A percentile compares a stretch with the other conserved stretches of the same genome.
Conservation (phyloP, 2,888 invertebrate genomes). For the Meloe dianella region DNA sequence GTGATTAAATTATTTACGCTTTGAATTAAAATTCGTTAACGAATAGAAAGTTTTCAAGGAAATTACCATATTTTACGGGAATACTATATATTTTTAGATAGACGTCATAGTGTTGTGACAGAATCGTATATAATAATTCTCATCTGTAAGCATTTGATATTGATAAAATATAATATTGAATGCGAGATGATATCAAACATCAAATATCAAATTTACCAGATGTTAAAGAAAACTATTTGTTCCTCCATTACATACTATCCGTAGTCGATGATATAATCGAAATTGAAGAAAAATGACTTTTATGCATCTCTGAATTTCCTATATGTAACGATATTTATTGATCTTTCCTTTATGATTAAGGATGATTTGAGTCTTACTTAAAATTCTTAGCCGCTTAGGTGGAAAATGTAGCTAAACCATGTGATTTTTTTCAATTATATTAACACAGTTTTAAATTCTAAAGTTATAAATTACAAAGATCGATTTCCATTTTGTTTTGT, state of each 20-base stretch:
- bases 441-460: too few species aligned
- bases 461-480: not conserved
- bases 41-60: not conserved
- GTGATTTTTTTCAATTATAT: too few species aligned
- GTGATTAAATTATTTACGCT: not conserved
- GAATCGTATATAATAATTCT: not conserved
- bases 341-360: too few species aligned
- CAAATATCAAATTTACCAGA: not conserved
- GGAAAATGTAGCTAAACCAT: too few species aligned
- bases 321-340: too few species aligned
- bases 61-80: not conserved
- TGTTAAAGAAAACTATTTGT: not conserved
- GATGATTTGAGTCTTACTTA: too few species aligned
- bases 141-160: not conserved
- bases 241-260: not conserved
- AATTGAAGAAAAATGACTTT: not conserved
- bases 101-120: not conserved
- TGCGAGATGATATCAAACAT: not conserved
- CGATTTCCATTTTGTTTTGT: not conserved
- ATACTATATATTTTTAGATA: not conserved
- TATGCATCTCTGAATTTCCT: too few species aligned
- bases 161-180: not conserved
- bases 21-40: not conserved
- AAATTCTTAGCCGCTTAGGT: too few species aligned
- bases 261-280: not conserved